Percentiles rank a stretch among this genome's conserved stretches.
Conservation (phyloP, 2,888 invertebrate species). For the Synanthedon tipuliformis region DNA sequence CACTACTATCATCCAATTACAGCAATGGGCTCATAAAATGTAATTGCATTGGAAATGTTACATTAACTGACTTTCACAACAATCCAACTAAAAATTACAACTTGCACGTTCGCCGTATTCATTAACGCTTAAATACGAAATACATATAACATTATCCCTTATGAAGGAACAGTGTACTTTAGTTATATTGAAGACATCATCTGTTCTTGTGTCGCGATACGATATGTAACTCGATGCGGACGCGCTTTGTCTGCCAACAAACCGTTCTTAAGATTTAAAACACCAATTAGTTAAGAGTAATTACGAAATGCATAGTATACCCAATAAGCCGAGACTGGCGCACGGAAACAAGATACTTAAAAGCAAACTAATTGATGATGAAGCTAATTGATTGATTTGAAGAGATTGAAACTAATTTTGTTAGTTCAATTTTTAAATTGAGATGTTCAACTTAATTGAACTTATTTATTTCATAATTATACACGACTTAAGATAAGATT, state of each 20-base stretch:
- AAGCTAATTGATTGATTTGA: neutral
- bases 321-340: constrained; percentile 15
- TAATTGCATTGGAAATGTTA: neutral
- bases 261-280: neutral
- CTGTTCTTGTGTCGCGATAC: neutral
- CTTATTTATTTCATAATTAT: too few species aligned
- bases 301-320: constrained; percentile 19
- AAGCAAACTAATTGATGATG: constrained; percentile 13
- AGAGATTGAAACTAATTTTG: neutral
- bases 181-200: neutral
- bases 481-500: too few species aligned
- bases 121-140: neutral
- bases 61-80: neutral
- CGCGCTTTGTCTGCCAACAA: constrained; percentile 17
- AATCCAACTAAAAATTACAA: neutral
- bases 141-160: neutral
- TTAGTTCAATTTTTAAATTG: too few species aligned
- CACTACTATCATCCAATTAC: neutral
- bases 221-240: constrained; percentile 12
- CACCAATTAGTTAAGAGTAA: constrained; percentile 4
- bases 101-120: neutral
- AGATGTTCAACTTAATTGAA: too few species aligned
- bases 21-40: neutral
- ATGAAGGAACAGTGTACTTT: neutral
- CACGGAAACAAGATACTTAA: constrained; percentile 14